Evolutionary conservation across 1,140 invertebrate species (phyloP).

Genomic region (Hypothenemus hampei): DNA sequence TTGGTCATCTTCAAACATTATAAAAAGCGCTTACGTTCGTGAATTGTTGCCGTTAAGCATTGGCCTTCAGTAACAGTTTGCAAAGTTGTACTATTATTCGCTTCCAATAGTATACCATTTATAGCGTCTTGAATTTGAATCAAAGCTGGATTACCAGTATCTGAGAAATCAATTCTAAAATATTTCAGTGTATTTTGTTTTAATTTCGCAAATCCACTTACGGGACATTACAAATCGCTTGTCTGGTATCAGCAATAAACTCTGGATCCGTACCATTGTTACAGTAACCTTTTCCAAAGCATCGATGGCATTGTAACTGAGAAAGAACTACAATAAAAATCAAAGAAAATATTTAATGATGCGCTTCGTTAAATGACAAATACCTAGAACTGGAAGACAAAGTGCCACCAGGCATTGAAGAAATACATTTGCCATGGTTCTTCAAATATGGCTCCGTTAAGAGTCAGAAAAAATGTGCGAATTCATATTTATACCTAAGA

Average conservation of each 20-base stretch:
- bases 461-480: too few relatives aligned
- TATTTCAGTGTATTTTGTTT: not conserved
- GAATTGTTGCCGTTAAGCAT: not conserved
- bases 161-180: not conserved
- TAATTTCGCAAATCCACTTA: not conserved
- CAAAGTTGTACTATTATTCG: too few relatives aligned
- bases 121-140: not conserved
- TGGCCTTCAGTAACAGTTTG: not conserved
- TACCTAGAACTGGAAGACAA: too few relatives aligned
- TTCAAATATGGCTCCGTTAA: too few relatives aligned
- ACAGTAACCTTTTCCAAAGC: constrained; percentile 6
- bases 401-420: too few relatives aligned
- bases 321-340: constrained; percentile 4
- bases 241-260: not conserved
- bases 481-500: too few relatives aligned
- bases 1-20: too few relatives aligned
- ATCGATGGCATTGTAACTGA: constrained; percentile 6
- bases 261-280: not conserved
- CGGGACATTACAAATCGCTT: not conserved
- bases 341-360: too few relatives aligned
- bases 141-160: not conserved
- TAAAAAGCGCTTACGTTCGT: constrained; percentile 2
- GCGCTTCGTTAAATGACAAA: too few relatives aligned
- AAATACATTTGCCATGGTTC: too few relatives aligned
- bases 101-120: not conserved